Evolutionary conservation across 2,888 invertebrate species (phyloP).

Genomic region (Escarpia spicata): DNA sequence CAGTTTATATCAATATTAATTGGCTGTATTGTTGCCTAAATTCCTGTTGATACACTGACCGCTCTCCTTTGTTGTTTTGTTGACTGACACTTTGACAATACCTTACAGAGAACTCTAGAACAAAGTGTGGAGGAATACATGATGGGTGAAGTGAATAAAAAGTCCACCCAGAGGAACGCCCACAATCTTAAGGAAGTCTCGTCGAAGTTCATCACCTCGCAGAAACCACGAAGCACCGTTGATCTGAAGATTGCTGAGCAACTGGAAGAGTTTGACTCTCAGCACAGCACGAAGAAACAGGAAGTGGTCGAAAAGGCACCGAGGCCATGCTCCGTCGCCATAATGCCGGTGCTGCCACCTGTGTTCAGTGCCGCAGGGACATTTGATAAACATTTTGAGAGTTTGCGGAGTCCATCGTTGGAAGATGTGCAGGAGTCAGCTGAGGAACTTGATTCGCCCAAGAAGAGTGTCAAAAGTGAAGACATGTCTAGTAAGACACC

Average conservation of each 20-base stretch:
- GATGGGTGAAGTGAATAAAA: constrained; percentile 28
- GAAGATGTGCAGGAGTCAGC: constrained; percentile 46
- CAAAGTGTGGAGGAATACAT: constrained; percentile 42
- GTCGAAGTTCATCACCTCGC: background rate
- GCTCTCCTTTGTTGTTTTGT: background rate
- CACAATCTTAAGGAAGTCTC: background rate
- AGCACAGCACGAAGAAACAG: constrained; percentile 28
- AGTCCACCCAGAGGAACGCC: background rate
- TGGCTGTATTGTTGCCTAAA: background rate
- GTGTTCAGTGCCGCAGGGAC: background rate
- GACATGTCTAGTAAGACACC: constrained; percentile 40
- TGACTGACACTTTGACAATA: background rate
- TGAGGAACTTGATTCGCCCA: constrained; percentile 48
- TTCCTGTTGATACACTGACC: background rate
- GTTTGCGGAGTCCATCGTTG: constrained; percentile 13
- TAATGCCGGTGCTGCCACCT: background rate
- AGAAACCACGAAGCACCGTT: constrained; percentile 19
- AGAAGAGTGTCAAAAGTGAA: constrained; percentile 49
- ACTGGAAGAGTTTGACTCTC: constrained; percentile 35
- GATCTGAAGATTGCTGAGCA: constrained; percentile 35
- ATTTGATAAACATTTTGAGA: background rate
- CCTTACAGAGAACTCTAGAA: constrained; percentile 39
- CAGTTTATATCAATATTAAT: background rate
- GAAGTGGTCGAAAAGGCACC: constrained; percentile 17
- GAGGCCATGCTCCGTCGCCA: background rate